Evolutionary conservation across 2,797 vertebrate genomes (phyloP).

Genomic region (Sebastes wilsoni): DNA sequence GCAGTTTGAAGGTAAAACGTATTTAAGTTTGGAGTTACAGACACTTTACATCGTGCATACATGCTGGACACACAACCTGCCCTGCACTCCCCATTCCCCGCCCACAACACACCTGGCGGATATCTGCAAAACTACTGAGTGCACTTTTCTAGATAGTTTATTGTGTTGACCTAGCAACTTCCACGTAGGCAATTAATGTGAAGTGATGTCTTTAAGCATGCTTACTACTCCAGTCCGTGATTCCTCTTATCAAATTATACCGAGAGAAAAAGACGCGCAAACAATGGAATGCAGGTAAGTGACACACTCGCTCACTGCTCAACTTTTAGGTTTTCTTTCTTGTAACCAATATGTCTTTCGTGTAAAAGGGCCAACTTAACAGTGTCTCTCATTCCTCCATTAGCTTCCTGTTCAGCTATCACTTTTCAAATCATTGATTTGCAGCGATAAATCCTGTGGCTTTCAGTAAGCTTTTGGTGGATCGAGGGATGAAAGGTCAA

Average conservation of each 20-base stretch:
- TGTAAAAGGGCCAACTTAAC: not conserved
- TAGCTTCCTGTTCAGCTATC: conserved; percentile 22
- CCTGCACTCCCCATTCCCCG: not conserved
- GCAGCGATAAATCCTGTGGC: conserved; percentile 31
- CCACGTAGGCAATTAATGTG: not conserved
- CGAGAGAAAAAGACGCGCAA: not conserved
- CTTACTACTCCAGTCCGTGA: not conserved
- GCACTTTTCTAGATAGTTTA: not conserved
- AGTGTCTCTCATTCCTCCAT: not conserved
- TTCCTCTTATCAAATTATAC: not conserved
- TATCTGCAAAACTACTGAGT: not conserved
- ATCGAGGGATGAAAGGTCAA: conserved; percentile 35
- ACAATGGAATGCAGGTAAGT: not conserved
- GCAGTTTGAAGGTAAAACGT: not conserved
- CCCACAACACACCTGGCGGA: not conserved
- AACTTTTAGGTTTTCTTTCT: not conserved
- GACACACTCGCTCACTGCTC: not conserved
- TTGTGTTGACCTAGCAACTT: not conserved
- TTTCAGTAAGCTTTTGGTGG: conserved; percentile 21
- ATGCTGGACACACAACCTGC: not conserved
- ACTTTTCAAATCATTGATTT: conserved; percentile 63
- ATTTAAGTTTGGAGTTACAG: not conserved
- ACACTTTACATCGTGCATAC: not conserved
- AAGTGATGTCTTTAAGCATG: not conserved
- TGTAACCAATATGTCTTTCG: not conserved